A percentile compares a stretch with the other conserved stretches of the same genome.
Evolutionary conservation across 2,888 invertebrate species (phyloP).

Genomic region (Elegia similella): DNA sequence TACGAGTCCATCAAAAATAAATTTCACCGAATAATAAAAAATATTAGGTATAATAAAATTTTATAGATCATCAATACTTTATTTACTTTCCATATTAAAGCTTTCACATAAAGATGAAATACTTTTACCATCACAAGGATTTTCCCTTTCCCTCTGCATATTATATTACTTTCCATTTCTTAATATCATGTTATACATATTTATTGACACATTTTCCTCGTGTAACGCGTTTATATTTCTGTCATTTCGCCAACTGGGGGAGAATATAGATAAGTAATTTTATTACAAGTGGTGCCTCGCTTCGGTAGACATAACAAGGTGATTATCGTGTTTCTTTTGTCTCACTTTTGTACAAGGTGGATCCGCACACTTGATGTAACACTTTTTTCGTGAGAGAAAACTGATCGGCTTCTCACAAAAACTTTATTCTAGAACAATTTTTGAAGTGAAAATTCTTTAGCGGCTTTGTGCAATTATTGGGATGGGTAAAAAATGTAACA

Average conservation of each 20-base stretch:
- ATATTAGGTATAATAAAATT: background rate
- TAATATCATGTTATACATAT: slow-evolving; percentile 14
- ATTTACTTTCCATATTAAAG: background rate
- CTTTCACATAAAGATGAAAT: background rate
- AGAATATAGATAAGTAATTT: slow-evolving; percentile 35
- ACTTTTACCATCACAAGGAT: background rate
- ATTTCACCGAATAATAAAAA: background rate
- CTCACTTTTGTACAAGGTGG: slow-evolving; percentile 10
- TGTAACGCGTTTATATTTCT: slow-evolving; percentile 21
- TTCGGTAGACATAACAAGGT: slow-evolving; percentile 41
- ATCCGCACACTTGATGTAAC: background rate
- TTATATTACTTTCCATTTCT: slow-evolving; percentile 8
- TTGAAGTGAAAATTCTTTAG: too few relatives aligned
- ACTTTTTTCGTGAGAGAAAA: too few relatives aligned
- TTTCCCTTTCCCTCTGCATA: background rate
- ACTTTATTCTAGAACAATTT: too few relatives aligned
- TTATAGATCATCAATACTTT: background rate
- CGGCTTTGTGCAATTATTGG: too few relatives aligned
- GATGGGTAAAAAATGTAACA: too few relatives aligned
- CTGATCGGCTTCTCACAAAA: too few relatives aligned
- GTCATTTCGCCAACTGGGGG: slow-evolving; percentile 24
- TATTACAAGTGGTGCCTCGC: slow-evolving; percentile 34
- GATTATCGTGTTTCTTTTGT: slow-evolving; percentile 37
- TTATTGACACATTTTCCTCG: slow-evolving; percentile 16
- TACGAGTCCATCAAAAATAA: background rate